These are phyloP conservation scores for Lynx canadensis DNA, from an alignment of 2,113 vertebrate genomes.

Conservation along the genomic window DNA sequence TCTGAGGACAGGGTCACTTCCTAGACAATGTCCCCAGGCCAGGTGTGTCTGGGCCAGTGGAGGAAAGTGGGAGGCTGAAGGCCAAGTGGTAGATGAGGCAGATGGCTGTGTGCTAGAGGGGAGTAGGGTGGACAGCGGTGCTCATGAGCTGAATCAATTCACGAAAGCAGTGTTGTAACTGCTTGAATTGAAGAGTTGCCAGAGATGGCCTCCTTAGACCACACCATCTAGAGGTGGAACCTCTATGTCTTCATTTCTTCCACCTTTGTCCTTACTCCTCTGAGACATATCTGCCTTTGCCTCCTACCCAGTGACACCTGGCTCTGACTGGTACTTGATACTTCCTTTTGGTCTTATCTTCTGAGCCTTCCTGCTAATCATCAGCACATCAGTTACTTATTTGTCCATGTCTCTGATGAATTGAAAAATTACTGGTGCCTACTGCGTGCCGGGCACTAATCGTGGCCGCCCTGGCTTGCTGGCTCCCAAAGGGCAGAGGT, in stretches of 20 bases:
- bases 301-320: not conserved
- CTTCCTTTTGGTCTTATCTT: not conserved
- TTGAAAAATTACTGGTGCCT: not conserved
- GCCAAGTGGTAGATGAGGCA: not conserved
- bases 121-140: accelerated
- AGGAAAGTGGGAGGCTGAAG: not conserved
- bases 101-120: not conserved
- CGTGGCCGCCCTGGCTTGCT: not conserved
- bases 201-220: not conserved
- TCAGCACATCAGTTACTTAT: not conserved
- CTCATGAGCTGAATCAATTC: not conserved
- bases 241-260: not conserved
- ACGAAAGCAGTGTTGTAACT: not conserved
- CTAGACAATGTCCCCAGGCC: not conserved
- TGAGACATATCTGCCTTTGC: not conserved
- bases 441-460: not conserved
- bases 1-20: not conserved
- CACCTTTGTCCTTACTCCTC: not conserved
- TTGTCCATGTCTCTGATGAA: not conserved
- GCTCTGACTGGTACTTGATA: not conserved
- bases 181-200: not conserved
- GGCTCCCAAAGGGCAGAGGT: not conserved
- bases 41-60: not conserved
- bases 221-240: not conserved
- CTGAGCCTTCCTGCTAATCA: not conserved